Base-by-base conservation (phyloP, 2,797 vertebrate species). In the Micrastur ruficollis region DNA sequence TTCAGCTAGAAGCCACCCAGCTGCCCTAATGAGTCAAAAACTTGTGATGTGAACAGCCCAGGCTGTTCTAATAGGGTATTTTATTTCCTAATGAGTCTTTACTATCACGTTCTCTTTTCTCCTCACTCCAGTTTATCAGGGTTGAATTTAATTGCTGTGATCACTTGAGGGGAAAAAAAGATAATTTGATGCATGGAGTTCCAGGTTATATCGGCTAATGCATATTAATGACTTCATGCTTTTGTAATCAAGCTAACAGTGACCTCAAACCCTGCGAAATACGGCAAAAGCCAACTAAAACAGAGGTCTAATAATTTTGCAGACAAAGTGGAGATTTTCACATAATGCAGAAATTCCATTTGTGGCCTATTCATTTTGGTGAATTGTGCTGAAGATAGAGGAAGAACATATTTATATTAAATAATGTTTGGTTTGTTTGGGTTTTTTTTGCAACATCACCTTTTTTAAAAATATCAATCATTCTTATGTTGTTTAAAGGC, bases 181-280 rank as follows among this genome's bases (percentile, higher is more conserved):
- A 81, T 75, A 58, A 93, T 81, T 68, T 81, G 38, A 79, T 94
- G 58, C 80, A 36, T 44, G 31, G 32, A 78, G 61, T 89, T 87
- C 86, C 65, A 80, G 36, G 21, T 90, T 92, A n/a, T 91, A 81
- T 83, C 53, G 88, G 29, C 32, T 87, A 93, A 91, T 90, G 53
- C 72, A 72, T 91, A 75, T 90, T 95, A 88, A 96, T 91, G 16
- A 81, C 19, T 91, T 91, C 29, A 71, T 89, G 75, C 49, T 92
- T 94, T 85, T 91, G 81, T 87, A 95, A 87, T 91, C 84, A 96
- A 80, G 63, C 26, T 96, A 72, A 86, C 74, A 88, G 38, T 88
- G 89, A 94, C 79, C 61, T 94, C 61, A 95, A 82, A 86, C 32
- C 10, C 32, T 47, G 21, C 22, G 84, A 90, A 72, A 78, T 79